Conservation (phyloP, 2,888 invertebrate species). For the Lomographa bimaculata region DNA sequence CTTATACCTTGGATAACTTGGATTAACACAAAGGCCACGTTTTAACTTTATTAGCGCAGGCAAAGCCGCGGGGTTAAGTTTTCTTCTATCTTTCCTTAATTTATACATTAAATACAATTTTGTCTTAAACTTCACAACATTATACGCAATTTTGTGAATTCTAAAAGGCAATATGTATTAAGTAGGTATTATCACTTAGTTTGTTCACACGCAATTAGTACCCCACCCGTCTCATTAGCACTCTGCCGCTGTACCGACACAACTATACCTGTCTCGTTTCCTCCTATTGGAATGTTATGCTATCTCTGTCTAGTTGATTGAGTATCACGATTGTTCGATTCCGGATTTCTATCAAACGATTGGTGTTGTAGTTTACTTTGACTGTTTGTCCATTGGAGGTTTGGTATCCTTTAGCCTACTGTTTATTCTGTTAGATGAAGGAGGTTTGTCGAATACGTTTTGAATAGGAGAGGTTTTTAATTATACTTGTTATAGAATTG, state of each 20-base stretch:
- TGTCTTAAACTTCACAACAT: constrained; percentile 10
- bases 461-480: not conserved
- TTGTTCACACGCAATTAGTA: constrained; percentile 79
- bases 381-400: constrained; percentile 46
- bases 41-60: no score
- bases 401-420: constrained; percentile 35
- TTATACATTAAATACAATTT: no score
- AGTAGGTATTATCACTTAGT: constrained; percentile 72
- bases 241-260: constrained; percentile 48
- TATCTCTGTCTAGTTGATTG: constrained; percentile 60
- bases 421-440: constrained; percentile 2
- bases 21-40: no score
- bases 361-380: constrained; percentile 63
- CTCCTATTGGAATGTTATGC: constrained; percentile 37
- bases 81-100: no score
- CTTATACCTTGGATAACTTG: no score
- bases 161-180: constrained; percentile 37
- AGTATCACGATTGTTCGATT: constrained; percentile 65
- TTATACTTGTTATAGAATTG: no score
- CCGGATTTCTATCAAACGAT: constrained; percentile 66
- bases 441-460: not conserved
- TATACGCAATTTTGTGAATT: constrained; percentile 6
- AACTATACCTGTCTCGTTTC: constrained; percentile 45
- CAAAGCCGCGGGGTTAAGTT: no score
- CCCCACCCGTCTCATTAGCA: constrained; percentile 76